phyloP scores from a whole-genome alignment of 2,113 vertebrate species.

The Tragelaphus imberbis region DNA sequence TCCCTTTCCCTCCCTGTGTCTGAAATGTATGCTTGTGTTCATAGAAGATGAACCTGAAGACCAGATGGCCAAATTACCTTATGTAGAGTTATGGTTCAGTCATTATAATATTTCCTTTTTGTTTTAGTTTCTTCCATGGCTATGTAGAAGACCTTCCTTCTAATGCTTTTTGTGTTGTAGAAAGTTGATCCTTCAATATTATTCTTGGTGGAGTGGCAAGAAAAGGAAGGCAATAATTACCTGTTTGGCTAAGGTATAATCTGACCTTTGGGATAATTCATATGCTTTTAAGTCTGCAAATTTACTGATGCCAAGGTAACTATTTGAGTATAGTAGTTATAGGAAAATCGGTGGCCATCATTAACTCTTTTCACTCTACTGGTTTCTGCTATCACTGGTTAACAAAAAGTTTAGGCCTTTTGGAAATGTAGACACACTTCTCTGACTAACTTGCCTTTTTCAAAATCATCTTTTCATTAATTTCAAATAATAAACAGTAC shows the following conservation, averaged over 20 bases:
- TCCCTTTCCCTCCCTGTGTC: background rate
- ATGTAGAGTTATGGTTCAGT: background rate
- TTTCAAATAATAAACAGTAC: background rate
- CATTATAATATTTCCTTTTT: background rate
- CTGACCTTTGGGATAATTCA: conserved; percentile 37
- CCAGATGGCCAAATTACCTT: background rate
- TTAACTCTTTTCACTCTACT: background rate
- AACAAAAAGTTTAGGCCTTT: background rate
- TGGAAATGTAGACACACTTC: background rate
- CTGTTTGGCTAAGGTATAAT: conserved; percentile 22
- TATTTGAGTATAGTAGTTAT: background rate
- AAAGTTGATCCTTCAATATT: conserved; percentile 35
- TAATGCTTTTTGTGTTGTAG: conserved; percentile 25
- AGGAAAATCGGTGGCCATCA: background rate
- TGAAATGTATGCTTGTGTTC: background rate
- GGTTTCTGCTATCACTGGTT: background rate
- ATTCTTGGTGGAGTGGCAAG: conserved; percentile 17
- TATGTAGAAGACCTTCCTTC: background rate
- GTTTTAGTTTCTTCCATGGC: background rate
- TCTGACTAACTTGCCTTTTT: background rate
- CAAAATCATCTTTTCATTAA: conserved; percentile 5
- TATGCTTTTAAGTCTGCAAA: conserved; percentile 36
- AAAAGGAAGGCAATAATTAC: conserved; percentile 41
- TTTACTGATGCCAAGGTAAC: conserved; percentile 20
- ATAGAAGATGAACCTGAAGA: background rate